These are phyloP conservation scores for Ophion ventricosus DNA, from an alignment of 2,888 invertebrate genomes.

Conservation along the genomic window DNA sequence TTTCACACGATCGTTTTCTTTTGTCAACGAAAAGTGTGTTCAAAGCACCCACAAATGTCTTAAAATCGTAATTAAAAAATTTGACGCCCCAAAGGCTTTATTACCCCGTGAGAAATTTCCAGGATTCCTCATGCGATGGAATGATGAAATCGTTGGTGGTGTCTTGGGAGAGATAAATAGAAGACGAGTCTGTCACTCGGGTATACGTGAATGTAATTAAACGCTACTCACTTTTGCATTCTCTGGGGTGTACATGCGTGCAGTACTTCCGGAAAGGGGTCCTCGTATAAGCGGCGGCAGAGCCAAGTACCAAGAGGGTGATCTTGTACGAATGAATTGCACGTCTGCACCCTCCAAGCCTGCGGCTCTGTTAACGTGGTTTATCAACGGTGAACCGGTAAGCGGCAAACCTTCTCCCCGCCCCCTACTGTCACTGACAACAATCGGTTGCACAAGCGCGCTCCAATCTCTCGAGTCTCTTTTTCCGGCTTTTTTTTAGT, in stretches of 20 bases:
- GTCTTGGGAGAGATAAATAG: slow-evolving; percentile 18
- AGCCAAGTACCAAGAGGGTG: slow-evolving; percentile 86
- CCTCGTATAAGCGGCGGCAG: slow-evolving; percentile 86
- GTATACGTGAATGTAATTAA: slow-evolving; percentile 30
- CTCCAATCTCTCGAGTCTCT: slow-evolving; percentile 13
- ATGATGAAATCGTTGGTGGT: background rate
- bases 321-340: slow-evolving; percentile 86
- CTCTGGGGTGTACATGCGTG: slow-evolving; percentile 57
- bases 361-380: slow-evolving; percentile 86
- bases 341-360: slow-evolving; percentile 87
- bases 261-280: slow-evolving; percentile 86
- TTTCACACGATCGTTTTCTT: background rate
- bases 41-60: background rate
- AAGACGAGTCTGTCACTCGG: background rate
- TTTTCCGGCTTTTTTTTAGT: slow-evolving; percentile 3
- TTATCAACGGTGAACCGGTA: slow-evolving; percentile 86
- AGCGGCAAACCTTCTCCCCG: slow-evolving; percentile 64
- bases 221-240: slow-evolving; percentile 44
- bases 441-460: slow-evolving; percentile 42
- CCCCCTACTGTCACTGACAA: slow-evolving; percentile 2
- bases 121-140: background rate
- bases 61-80: background rate
- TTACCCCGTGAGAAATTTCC: background rate
- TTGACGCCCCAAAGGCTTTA: background rate
- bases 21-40: background rate